These are phyloP conservation scores for Lytechinus variegatus DNA, from an alignment of 35 echinoderm and acorn worm species.

Conservation along the genomic window DNA sequence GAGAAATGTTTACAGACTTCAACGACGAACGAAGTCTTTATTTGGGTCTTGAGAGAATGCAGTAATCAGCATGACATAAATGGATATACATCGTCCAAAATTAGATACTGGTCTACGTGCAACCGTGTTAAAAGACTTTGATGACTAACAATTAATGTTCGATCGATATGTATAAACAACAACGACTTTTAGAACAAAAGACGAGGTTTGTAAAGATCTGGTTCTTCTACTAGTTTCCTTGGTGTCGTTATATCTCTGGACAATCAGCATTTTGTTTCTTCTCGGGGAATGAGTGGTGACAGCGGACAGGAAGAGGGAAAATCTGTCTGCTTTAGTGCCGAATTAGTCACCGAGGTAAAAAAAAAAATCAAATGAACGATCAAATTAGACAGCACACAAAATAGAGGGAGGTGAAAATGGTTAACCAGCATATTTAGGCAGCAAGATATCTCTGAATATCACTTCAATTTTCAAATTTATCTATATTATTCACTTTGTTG, in stretches of 20 bases:
- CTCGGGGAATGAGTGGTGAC: slow-evolving; percentile 20
- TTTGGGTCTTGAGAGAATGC: neutral
- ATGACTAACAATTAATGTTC: neutral
- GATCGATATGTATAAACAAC: neutral
- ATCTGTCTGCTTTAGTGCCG: slow-evolving; percentile 6
- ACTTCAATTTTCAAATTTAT: no score
- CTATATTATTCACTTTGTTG: no score
- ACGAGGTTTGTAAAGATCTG: neutral
- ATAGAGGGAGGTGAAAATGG: neutral
- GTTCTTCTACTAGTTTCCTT: neutral
- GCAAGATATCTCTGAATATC: neutral
- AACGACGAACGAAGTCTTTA: neutral
- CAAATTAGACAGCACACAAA: neutral
- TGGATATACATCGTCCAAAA: neutral
- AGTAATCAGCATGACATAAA: neutral
- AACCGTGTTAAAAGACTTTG: neutral
- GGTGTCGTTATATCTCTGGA: neutral
- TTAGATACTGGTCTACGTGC: neutral
- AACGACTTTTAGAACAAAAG: neutral
- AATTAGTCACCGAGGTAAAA: slow-evolving; percentile 19
- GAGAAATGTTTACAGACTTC: neutral
- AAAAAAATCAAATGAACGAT: neutral
- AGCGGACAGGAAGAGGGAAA: slow-evolving; percentile 42
- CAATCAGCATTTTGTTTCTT: slow-evolving; percentile 8
- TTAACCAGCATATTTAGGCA: neutral